Conservation (phyloP, 2,797 vertebrate species). For the Thamnophis elegans region DNA sequence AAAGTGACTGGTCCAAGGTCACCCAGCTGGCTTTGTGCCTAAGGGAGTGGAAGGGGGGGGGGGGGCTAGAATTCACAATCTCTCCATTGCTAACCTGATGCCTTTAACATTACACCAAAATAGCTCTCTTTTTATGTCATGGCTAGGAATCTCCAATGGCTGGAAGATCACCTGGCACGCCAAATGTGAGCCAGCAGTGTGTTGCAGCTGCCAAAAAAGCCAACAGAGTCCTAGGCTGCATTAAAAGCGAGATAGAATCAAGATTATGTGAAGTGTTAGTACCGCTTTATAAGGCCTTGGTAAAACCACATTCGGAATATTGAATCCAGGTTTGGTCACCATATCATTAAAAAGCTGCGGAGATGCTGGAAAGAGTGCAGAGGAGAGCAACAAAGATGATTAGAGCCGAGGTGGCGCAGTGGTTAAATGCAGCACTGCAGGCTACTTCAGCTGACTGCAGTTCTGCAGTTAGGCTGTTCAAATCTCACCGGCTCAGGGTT, state of each 20-base stretch:
- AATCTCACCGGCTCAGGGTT: too few species aligned
- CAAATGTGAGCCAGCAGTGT: background rate
- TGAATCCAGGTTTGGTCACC: background rate
- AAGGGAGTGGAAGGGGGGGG: accelerated
- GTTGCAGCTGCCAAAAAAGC: background rate
- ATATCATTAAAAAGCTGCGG: background rate
- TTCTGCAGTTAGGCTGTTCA: too few species aligned
- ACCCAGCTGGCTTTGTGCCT: too few species aligned
- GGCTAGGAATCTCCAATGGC: background rate
- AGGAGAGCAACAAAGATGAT: background rate
- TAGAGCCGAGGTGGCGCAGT: too few species aligned
- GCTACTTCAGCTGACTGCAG: too few species aligned
- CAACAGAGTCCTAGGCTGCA: background rate
- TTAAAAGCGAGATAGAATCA: background rate
- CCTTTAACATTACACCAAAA: background rate
- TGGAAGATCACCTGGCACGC: background rate
- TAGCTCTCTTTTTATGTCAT: background rate
- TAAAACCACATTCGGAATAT: background rate
- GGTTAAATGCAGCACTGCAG: too few species aligned
- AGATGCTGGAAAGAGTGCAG: background rate
- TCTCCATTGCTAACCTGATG: background rate
- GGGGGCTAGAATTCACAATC: background rate
- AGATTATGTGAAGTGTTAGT: background rate
- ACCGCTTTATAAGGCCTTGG: background rate
- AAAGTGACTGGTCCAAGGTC: too few species aligned